These are phyloP conservation scores for Bostrychus sinensis DNA, from an alignment of 2,113 vertebrate genomes.

Conservation along the genomic window DNA sequence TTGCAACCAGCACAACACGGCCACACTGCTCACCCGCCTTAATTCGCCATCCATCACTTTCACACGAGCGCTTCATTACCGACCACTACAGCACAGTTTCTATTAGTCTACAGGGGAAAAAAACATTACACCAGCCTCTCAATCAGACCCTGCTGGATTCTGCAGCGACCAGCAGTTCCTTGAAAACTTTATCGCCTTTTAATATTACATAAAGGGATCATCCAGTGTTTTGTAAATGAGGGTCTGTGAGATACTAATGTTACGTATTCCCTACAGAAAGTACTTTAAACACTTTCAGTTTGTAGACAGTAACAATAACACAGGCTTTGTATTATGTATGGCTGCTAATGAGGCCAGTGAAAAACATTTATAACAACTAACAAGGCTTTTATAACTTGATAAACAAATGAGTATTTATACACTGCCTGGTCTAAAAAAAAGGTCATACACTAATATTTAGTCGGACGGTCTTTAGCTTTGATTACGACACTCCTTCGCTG, in stretches of 20 bases:
- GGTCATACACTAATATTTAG: too few relatives aligned
- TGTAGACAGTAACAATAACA: too few relatives aligned
- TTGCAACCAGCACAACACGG: conserved; percentile 24
- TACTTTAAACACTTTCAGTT: too few relatives aligned
- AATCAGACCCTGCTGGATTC: conserved; percentile 51
- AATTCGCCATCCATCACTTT: conserved; percentile 71
- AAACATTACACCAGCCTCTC: conserved; percentile 37
- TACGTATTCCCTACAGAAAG: too few relatives aligned
- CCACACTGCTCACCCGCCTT: conserved; percentile 47
- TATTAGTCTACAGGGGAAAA: conserved; percentile 27
- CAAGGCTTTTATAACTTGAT: too few relatives aligned
- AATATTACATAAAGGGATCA: neutral
- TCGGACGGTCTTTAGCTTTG: too few relatives aligned
- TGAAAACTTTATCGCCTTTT: conserved; percentile 33
- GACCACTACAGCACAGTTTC: conserved; percentile 39
- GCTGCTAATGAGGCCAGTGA: too few relatives aligned
- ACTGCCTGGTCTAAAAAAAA: too few relatives aligned
- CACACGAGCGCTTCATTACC: conserved; percentile 56
- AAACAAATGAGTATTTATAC: too few relatives aligned
- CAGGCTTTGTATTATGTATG: too few relatives aligned
- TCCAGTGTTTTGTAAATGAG: neutral
- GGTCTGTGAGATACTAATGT: accelerated
- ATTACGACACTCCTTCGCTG: too few relatives aligned
- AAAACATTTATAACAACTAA: too few relatives aligned
- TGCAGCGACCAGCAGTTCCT: conserved; percentile 52